Base-by-base conservation (phyloP, 2,113 vertebrate genomes). In the Xenopus laevis region DNA sequence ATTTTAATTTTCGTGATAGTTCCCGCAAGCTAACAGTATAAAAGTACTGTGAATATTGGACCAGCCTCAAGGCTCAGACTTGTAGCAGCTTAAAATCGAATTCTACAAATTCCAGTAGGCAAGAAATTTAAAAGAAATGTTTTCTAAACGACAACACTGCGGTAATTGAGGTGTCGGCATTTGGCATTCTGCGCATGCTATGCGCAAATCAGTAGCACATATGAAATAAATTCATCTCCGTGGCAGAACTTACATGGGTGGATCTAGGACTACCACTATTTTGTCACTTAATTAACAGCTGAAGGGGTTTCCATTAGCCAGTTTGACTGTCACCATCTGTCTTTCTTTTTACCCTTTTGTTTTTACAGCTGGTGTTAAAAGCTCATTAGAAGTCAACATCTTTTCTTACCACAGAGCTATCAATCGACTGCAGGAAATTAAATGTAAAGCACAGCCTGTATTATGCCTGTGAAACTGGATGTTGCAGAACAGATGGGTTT, bases 361-460 rank as follows among this genome's bases (percentile, higher is more conserved):
- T 83, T 79, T 81, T 80, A 83, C 69, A 83, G 70, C 72, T 81
- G 78, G 20, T 77, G 20, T 58, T 78, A 78, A 83, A 70, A 82
- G 61, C 61, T 78, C 59, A 81, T 74, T 78, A 60, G 13, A 46
- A 58, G 47, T 10, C 52, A 81, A 79, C 78, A 76, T 80, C 11
- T 80, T 74, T 27, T 27, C 23, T 27, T 27, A 27, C 23, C 23
- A 27, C 23, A 27, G 23, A 27, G 23, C 23, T 27, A 27, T 27
- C 2, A 27, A 27, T 27, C 1, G 23, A 27, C 23, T 27, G 1
- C 23, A 27, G 23, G 23, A 27, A 27, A 27, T 27, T 27, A 27
- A 27, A 27, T 27, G 23, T 27, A 27, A 27, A 27, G 23, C 23
- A 27, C 2, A 27, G 4, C 4, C 23, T 27, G 23, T 2, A 27